Conservation (phyloP, 2,888 invertebrate genomes). For the Vesta saturnalis region DNA sequence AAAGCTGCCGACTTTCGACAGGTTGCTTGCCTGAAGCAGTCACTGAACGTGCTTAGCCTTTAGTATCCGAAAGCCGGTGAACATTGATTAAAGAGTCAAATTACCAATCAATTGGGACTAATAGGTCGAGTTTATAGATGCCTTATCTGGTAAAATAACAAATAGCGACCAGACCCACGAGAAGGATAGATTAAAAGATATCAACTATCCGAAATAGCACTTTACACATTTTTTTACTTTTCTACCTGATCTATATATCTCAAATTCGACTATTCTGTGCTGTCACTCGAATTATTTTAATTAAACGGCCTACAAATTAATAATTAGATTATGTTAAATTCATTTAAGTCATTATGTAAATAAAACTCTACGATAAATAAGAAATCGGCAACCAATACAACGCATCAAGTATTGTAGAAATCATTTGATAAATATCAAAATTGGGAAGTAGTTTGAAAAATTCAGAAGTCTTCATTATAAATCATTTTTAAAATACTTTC, state of each 20-base stretch:
- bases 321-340: conserved; percentile 45
- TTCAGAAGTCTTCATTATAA: not conserved
- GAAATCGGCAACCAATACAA: not conserved
- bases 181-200: conserved; percentile 50
- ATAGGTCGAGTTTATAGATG: conserved; percentile 59
- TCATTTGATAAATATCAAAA: conserved; percentile 11
- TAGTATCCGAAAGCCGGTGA: conserved; percentile 34
- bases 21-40: conserved; percentile 34
- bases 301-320: conserved; percentile 59
- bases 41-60: conserved; percentile 36
- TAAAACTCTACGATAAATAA: conserved; percentile 44
- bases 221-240: conserved; percentile 51
- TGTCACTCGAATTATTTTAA: conserved; percentile 59
- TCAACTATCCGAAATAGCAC: conserved; percentile 59
- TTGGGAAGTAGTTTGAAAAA: not conserved
- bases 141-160: conserved; percentile 59
- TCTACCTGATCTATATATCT: conserved; percentile 51
- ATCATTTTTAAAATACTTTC: not conserved
- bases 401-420: not conserved
- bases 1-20: conserved; percentile 38
- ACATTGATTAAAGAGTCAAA: conserved; percentile 56
- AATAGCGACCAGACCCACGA: conserved; percentile 57
- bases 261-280: conserved; percentile 56
- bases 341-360: conserved; percentile 55
- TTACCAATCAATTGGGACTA: conserved; percentile 61